Percentiles rank a stretch among this genome's conserved stretches.
These are phyloP conservation scores for Acleris emargana DNA, from an alignment of 2,888 invertebrate genomes.

Conservation along the genomic window DNA sequence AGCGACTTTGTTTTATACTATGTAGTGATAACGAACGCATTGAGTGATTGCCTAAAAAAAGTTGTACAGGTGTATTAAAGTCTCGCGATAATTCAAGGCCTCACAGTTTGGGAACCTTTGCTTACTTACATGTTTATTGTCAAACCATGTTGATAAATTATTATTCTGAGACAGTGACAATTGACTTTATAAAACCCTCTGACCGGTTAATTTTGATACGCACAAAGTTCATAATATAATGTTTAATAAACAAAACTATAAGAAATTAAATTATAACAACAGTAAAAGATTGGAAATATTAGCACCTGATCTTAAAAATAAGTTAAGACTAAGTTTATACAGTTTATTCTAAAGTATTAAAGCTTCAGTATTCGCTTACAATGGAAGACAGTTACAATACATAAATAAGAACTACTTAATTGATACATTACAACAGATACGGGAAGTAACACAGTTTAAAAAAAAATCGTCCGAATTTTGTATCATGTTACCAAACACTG, in stretches of 20 bases:
- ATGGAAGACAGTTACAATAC: conserved; percentile 61
- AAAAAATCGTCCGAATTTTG: too few species aligned
- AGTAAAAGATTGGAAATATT: conserved; percentile 37
- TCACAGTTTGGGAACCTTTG: too few species aligned
- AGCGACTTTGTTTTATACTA: too few species aligned
- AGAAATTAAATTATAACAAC: neutral
- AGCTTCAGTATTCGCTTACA: conserved; percentile 65
- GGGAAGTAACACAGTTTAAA: neutral
- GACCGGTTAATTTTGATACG: too few species aligned
- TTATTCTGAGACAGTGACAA: too few species aligned
- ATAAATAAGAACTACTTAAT: neutral
- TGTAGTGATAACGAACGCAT: too few species aligned
- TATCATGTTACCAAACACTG: too few species aligned
- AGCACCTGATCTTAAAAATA: conserved; percentile 52
- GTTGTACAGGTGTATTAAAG: too few species aligned
- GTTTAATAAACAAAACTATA: neutral
- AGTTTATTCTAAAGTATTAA: conserved; percentile 68
- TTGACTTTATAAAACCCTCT: too few species aligned
- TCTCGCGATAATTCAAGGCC: too few species aligned
- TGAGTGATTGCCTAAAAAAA: neutral
- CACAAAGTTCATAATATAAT: neutral
- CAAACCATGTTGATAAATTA: neutral
- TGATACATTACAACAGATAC: neutral
- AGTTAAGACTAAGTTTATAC: conserved; percentile 43
- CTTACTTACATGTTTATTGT: neutral